Conservation (phyloP, 2,888 invertebrate species). For the Thera obeliscata region DNA sequence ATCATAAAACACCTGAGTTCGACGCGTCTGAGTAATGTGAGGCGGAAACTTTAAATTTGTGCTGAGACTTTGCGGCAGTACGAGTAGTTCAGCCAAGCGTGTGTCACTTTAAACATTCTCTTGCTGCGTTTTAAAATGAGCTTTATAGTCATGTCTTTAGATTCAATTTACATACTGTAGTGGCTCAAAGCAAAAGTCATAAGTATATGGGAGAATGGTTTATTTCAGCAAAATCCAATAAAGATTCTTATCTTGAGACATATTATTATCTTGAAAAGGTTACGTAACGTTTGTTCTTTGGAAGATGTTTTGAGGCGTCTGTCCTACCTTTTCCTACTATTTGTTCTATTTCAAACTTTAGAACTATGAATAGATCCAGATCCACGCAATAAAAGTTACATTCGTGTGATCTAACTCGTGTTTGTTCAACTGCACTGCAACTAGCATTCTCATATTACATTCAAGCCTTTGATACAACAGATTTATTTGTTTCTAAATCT, state of each 20-base stretch:
- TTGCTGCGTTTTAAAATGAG: conserved; percentile 9
- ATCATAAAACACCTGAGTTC: conserved; percentile 32
- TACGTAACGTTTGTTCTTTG: no score
- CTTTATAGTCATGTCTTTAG: conserved; percentile 1
- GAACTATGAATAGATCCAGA: conserved; percentile 24
- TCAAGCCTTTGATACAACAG: not conserved
- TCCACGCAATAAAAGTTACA: conserved; percentile 32
- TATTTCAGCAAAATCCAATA: no score
- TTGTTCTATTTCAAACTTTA: conserved; percentile 7
- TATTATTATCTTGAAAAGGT: no score
- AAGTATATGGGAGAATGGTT: no score
- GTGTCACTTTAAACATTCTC: conserved; percentile 9
- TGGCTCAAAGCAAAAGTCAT: no score
- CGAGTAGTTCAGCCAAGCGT: not conserved
- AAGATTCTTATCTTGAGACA: no score
- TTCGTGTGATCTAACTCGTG: conserved; percentile 14
- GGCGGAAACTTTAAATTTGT: conserved; percentile 48
- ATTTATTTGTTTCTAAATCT: not conserved
- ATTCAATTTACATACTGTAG: conserved; percentile 2
- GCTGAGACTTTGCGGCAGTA: conserved; percentile 40
- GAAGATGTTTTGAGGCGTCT: no score
- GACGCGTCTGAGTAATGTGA: conserved; percentile 34
- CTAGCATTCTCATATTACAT: not conserved
- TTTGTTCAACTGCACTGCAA: not conserved
- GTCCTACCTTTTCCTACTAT: not conserved